These are phyloP conservation scores for Ailurus styani DNA, from an alignment of 2,113 vertebrate species.

Conservation along the genomic window DNA sequence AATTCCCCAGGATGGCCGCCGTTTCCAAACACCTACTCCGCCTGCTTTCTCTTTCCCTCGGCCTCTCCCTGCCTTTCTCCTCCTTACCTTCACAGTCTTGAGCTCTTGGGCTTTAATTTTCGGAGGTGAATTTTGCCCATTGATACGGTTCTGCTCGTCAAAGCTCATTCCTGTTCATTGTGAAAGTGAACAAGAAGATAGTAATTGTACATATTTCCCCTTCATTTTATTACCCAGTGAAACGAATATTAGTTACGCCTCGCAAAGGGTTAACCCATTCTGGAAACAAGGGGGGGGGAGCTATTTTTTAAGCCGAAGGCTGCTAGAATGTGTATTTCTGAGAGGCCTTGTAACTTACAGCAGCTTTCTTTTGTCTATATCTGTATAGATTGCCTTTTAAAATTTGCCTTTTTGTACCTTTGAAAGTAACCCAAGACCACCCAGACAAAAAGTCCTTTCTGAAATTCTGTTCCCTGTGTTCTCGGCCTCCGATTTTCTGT, in stretches of 20 bases:
- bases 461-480: too few relatives aligned
- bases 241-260: neutral
- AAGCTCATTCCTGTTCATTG: neutral
- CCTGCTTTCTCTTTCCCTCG: accelerated
- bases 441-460: neutral
- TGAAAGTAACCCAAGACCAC: neutral
- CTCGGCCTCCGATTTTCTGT: neutral
- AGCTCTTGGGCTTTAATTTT: neutral
- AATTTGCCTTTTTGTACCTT: neutral
- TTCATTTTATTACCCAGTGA: neutral
- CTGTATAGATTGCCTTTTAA: neutral
- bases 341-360: neutral
- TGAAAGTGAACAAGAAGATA: neutral
- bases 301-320: neutral
- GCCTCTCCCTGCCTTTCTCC: neutral
- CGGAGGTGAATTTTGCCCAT: neutral
- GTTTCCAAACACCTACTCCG: too few relatives aligned
- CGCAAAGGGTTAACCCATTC: neutral
- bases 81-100: neutral
- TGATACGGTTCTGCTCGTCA: neutral
- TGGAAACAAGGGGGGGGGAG: neutral
- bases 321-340: neutral
- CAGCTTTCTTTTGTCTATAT: neutral
- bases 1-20: accelerated
- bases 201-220: neutral